Conservation (phyloP, 1,140 invertebrate genomes). For the Campodea augens region DNA sequence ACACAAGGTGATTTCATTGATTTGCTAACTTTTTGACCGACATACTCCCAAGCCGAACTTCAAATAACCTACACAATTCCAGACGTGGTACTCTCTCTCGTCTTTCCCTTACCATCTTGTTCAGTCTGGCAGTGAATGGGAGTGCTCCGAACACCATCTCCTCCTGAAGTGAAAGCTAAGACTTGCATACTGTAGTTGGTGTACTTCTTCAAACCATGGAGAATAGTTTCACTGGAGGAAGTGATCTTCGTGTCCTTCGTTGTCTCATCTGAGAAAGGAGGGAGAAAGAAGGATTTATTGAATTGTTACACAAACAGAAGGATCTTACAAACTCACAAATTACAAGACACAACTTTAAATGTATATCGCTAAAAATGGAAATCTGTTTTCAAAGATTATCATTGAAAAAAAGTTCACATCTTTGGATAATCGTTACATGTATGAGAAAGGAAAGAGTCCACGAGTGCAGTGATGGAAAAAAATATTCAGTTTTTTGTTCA, state of each 20-base stretch:
- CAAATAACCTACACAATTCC: too few relatives aligned
- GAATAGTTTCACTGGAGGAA: slow-evolving; percentile 74
- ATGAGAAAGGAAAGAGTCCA: too few relatives aligned
- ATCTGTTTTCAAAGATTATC: neutral
- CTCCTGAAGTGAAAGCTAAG: slow-evolving; percentile 79
- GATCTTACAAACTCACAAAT: neutral
- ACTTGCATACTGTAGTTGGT: slow-evolving; percentile 97
- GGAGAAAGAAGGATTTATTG: too few relatives aligned
- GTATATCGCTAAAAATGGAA: neutral
- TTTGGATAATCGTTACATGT: too few relatives aligned
- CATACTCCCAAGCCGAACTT: too few relatives aligned
- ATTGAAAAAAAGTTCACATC: too few relatives aligned
- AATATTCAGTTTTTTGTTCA: too few relatives aligned
- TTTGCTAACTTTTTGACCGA: too few relatives aligned
- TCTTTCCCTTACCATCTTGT: slow-evolving; percentile 69
- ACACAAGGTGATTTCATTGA: too few relatives aligned
- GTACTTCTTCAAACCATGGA: slow-evolving; percentile 80
- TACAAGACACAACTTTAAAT: slow-evolving; percentile 3
- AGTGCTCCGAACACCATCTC: slow-evolving; percentile 78
- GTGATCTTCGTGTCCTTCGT: slow-evolving; percentile 80
- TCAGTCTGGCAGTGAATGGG: slow-evolving; percentile 87
- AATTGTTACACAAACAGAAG: slow-evolving; percentile 16
- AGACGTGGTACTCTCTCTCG: too few relatives aligned
- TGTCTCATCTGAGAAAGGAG: slow-evolving; percentile 49
- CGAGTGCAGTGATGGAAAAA: too few relatives aligned